phyloP scores from a whole-genome alignment of 2,113 vertebrate genomes.

The Grammomys surdaster region DNA sequence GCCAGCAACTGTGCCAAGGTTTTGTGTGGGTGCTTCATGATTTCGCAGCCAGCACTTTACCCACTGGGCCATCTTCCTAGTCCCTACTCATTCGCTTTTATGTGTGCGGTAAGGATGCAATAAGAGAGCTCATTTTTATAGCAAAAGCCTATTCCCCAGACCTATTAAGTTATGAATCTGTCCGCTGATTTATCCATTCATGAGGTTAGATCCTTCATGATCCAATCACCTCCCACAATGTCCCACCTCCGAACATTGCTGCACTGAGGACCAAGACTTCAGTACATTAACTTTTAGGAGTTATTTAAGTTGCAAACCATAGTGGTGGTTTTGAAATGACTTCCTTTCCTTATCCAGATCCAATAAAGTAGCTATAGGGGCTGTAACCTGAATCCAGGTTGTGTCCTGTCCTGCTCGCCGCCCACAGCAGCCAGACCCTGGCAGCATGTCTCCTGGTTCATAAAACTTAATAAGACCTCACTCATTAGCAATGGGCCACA shows the following conservation, averaged over 20 bases:
- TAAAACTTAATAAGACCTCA: constrained; percentile 1
- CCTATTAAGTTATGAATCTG: not conserved
- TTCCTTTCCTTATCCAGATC: not conserved
- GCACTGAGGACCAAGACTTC: not conserved
- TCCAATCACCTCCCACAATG: not conserved
- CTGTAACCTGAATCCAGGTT: not conserved
- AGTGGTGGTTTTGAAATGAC: not conserved
- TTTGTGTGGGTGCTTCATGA: not conserved
- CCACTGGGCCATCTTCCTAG: not conserved
- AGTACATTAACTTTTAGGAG: not conserved
- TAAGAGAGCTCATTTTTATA: not conserved
- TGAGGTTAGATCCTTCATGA: not conserved
- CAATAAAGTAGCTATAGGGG: not conserved
- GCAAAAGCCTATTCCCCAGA: not conserved
- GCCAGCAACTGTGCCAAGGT: not conserved
- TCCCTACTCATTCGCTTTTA: not conserved
- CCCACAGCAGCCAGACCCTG: not conserved
- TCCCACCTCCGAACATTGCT: not conserved
- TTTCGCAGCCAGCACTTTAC: not conserved
- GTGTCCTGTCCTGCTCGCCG: not conserved
- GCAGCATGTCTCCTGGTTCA: not conserved
- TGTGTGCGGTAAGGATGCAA: not conserved
- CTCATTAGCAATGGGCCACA: not conserved
- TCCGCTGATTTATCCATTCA: not conserved
- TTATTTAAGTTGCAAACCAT: not conserved